A percentile compares a stretch with the other conserved stretches of the same genome.
These are phyloP conservation scores for Osmerus eperlanus DNA, from an alignment of 2,113 vertebrate species.

Conservation along the genomic window DNA sequence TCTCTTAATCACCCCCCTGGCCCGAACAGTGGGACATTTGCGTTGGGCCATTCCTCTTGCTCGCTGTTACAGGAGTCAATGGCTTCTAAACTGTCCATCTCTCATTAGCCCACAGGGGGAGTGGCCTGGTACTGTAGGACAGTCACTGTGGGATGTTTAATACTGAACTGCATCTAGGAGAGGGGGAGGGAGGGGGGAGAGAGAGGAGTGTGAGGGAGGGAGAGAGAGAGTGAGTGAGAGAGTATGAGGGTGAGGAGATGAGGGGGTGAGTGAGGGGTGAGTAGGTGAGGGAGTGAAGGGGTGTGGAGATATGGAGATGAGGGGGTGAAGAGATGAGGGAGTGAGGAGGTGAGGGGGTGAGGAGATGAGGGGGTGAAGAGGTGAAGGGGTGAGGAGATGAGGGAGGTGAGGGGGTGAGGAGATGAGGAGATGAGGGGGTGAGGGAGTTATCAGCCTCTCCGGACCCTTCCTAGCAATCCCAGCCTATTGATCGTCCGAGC, in stretches of 20 bases:
- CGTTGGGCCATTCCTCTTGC: background rate
- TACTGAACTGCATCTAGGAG: too few species aligned
- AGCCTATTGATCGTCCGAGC: constrained; percentile 64
- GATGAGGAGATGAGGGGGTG: constrained; percentile 13
- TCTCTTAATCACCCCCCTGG: background rate
- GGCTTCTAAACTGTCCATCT: constrained; percentile 11
- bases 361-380: background rate
- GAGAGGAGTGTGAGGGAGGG: too few species aligned
- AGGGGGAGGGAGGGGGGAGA: too few species aligned
- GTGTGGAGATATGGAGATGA: background rate
- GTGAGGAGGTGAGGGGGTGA: background rate
- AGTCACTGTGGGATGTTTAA: too few species aligned
- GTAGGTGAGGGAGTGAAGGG: constrained; percentile 6
- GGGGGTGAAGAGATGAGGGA: background rate
- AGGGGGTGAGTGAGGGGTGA: constrained; percentile 6
- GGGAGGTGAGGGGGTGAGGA: constrained; percentile 15
- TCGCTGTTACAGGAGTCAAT: background rate
- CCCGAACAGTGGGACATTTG: background rate
- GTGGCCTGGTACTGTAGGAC: background rate
- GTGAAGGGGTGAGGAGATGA: constrained; percentile 32
- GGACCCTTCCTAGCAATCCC: constrained; percentile 73
- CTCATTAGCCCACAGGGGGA: background rate
- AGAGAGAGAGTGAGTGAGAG: too few species aligned
- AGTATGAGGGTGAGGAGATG: too few species aligned
- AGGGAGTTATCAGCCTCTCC: constrained; percentile 62